These are phyloP conservation scores for Philotrypesis tridentata DNA, from an alignment of 1,140 invertebrate species.

Conservation along the genomic window DNA sequence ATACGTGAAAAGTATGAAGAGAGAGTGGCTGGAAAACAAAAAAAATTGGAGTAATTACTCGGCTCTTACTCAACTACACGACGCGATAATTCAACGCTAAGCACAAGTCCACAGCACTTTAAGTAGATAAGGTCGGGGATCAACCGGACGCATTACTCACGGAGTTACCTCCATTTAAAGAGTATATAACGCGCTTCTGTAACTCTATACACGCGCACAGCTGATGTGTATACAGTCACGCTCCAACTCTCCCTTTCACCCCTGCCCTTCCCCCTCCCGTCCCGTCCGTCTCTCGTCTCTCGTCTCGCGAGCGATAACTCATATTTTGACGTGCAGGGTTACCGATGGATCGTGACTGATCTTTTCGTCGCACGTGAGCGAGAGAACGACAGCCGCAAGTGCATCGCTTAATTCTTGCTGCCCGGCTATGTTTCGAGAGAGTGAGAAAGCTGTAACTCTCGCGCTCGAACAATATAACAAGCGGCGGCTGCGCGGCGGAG, in stretches of 20 bases:
- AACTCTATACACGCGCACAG: too few relatives aligned
- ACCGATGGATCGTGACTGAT: background rate
- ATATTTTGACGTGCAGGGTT: background rate
- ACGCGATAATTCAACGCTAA: background rate
- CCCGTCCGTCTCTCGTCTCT: too few relatives aligned
- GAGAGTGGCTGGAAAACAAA: background rate
- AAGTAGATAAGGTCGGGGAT: background rate
- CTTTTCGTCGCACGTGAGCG: too few relatives aligned
- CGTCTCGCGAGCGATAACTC: background rate
- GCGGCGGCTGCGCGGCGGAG: too few relatives aligned
- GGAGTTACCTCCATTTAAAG: background rate
- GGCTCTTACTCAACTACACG: background rate
- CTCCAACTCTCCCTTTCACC: too few relatives aligned
- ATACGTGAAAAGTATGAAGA: too few relatives aligned
- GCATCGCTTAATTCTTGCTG: background rate
- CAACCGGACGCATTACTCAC: background rate
- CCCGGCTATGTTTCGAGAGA: too few relatives aligned
- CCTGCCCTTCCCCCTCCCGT: too few relatives aligned
- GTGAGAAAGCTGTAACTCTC: background rate
- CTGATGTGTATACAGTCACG: background rate
- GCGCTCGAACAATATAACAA: too few relatives aligned
- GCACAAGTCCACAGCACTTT: background rate
- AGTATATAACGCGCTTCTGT: background rate
- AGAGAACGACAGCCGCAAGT: too few relatives aligned
- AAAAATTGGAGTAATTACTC: background rate